Evolutionary conservation across 2,888 invertebrate species (phyloP), one percentile per base, ranked within the genome.

Genomic region (Pollenia amentaria): DNA sequence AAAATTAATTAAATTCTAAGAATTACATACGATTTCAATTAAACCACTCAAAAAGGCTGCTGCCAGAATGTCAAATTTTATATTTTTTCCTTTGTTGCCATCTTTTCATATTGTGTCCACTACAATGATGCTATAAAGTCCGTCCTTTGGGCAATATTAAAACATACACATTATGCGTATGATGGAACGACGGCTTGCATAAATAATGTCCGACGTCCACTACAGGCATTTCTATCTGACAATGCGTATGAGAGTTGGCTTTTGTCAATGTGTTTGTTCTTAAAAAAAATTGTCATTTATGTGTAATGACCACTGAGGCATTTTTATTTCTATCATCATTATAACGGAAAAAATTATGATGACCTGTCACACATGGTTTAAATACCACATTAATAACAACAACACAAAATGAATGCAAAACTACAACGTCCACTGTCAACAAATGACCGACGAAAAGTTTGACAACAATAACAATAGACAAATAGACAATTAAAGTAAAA

Each of bases 261-360:
- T 40, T 55, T 40, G 40, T 11, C 42, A 55, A 55, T 21, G 18
- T 16, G 38, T 69, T 46, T 53, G 16, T 78, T 18, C n/a, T 57
- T 69, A 73, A 78, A 60, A 65, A 60, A 42, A 55, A 44, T 11
- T 40, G 80, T 60, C 72, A 78, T 72, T 78, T 72, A 62, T 64
- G 51, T 75, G 38, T 78, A 84, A 79, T 84, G 60, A 73, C 60
- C 48, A 78, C 18, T 60, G 60, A 60, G 79, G 44, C 29, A 75
- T 75, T 84, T 62, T 69, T 75, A 57, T 84, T 78, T 72, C 60
- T 55, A 75, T 73, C 78, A 51, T 44, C 57, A 65, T 81, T 69
- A 84, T 79, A 69, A 78, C 60, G 53, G 62, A 62, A 51, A 62
- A 73, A 84, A 79, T 79, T 75, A 70, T 84, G 64, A 84, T 64